A percentile compares a stretch with the other conserved stretches of the same genome.
phyloP scores from a whole-genome alignment of 2,113 vertebrate species.

The Ranitomeya imitator region DNA sequence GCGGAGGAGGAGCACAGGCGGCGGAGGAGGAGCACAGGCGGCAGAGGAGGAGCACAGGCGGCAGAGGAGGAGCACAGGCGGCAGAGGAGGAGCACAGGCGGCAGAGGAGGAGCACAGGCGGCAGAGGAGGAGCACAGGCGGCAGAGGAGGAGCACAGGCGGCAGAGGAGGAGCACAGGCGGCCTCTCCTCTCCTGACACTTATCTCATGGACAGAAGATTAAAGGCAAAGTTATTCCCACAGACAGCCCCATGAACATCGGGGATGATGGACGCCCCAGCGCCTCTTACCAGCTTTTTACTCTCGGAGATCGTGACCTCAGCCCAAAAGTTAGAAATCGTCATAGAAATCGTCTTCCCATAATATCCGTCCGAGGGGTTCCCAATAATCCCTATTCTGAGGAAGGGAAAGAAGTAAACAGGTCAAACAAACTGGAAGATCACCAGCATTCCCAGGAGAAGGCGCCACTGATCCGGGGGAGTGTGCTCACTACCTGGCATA shows the following conservation, averaged over 20 bases:
- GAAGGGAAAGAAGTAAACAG: neutral
- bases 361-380: conserved; percentile 82
- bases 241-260: neutral
- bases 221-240: neutral
- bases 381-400: conserved; percentile 79
- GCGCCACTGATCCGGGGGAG: neutral
- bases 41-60: no score
- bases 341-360: conserved; percentile 84
- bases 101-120: no score
- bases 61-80: no score
- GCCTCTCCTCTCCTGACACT: neutral
- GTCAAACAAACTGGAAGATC: neutral
- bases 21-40: no score
- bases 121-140: no score
- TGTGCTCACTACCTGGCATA: conserved; percentile 72
- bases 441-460: no score
- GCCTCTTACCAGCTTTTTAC: conserved; percentile 74
- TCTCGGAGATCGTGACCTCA: conserved; percentile 77
- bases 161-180: no score
- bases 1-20: no score
- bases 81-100: no score
- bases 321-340: conserved; percentile 83
- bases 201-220: neutral
- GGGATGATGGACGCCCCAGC: neutral
- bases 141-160: no score